Evolutionary conservation across 2,888 invertebrate species (phyloP), one percentile per base, ranked within the genome.

Genomic region (Blera fallax): DNA sequence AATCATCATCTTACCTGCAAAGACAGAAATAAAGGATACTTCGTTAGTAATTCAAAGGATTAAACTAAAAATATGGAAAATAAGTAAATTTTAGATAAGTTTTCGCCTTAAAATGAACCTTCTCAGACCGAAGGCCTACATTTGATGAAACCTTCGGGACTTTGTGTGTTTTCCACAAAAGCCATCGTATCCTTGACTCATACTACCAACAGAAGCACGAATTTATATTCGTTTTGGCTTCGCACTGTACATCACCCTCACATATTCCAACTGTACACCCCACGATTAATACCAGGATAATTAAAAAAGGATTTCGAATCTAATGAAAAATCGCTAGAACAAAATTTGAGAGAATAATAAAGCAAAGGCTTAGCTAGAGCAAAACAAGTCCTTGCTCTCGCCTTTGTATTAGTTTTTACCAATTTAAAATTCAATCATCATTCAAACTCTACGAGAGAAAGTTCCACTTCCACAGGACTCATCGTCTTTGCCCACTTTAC

Each of bases 351-450:
- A 45, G 45, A 24, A 48, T 43, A 62, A 45, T 32, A 64, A 45
- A 18, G 45, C 27, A 16, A 64, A 11, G 2, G 7, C 18, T n/a
- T 48, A 10, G 16, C 0, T 16, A 1, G 8, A 16, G 14, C 50
- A 21, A n/a, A 18, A 40, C 10, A 43, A 18, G 21, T 27, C 10
- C 16, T 3, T 8, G 3, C 24, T 21, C 34, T 18, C 16, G 7
- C 16, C 34, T 14, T 37, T 10, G 0, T 40, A 11, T 2, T 27
- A 52, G n/a, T 40, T 74, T n/a, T 54, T 34, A 29, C 56, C 67
- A 64, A 76, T 76, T 82, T 76, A 62, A 64, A 76, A 82, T 76
- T 76, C 81, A 69, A 82, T 82, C 81, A 70, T 76, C 79, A 56
- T 74, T 84, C 79, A 64, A 74, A 69, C 29, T 62, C 72, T 21